A percentile compares a stretch with the other conserved stretches of the same genome.
These are phyloP conservation scores for Uropetala carovei DNA, from an alignment of 2,888 invertebrate species.

Conservation along the genomic window DNA sequence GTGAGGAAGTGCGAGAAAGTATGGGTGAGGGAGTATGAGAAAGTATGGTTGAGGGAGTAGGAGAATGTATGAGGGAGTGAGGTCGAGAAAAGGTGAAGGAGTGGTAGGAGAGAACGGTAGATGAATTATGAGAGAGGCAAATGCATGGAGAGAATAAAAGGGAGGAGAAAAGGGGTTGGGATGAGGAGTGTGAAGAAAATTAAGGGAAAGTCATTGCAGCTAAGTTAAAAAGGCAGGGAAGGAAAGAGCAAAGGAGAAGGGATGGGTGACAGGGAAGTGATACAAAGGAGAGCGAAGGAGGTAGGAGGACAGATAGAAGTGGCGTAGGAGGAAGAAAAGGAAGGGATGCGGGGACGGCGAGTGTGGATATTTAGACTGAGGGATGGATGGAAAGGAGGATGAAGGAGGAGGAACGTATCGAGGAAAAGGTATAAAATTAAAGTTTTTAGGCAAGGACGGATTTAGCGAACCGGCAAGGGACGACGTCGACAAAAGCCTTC, in stretches of 20 bases:
- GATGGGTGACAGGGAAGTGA: no score
- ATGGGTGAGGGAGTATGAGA: not conserved
- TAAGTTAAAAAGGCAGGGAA: not conserved
- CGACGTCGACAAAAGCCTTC: constrained; percentile 38
- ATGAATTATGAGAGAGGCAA: not conserved
- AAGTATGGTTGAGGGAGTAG: not conserved
- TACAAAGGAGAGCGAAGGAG: no score
- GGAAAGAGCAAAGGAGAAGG: not conserved
- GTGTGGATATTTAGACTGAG: not conserved
- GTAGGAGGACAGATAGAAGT: no score
- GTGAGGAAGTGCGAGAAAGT: not conserved
- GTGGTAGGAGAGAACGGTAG: not conserved
- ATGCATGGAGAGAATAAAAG: not conserved
- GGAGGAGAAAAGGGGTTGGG: not conserved
- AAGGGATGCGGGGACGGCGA: not conserved
- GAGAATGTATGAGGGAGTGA: not conserved
- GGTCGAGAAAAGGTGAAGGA: not conserved
- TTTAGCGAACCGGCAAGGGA: not conserved
- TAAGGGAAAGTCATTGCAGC: not conserved
- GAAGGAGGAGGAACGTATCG: no score
- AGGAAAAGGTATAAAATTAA: not conserved
- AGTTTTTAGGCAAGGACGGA: constrained; percentile 1
- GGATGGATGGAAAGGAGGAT: no score
- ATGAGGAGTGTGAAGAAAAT: not conserved
- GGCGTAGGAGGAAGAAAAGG: not conserved